phyloP scores from a whole-genome alignment of 2,888 invertebrate species.

The Drosophila ustulata region DNA sequence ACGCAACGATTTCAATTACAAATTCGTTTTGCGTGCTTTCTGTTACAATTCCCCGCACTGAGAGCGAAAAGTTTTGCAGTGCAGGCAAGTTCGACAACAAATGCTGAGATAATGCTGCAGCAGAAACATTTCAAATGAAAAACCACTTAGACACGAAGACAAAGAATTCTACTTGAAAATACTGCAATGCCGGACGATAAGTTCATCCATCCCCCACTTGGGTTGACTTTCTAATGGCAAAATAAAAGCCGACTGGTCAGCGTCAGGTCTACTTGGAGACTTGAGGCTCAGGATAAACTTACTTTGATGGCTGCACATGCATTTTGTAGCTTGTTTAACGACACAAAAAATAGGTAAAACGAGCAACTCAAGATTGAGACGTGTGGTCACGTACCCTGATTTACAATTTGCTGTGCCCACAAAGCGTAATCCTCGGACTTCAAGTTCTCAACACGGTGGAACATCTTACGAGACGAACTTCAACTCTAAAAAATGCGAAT shows the following conservation, averaged over 20 bases:
- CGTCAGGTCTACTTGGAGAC: not conserved
- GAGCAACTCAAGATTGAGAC: constrained; percentile 39
- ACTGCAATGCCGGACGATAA: constrained; percentile 31
- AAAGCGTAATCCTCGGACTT: constrained; percentile 19
- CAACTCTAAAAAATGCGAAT: not conserved
- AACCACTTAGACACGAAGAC: constrained; percentile 70
- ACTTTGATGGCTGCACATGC: constrained; percentile 66
- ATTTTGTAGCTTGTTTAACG: constrained; percentile 72
- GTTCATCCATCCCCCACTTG: constrained; percentile 16
- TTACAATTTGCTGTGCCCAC: constrained; percentile 67
- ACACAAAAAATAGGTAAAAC: constrained; percentile 58
- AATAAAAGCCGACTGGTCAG: constrained; percentile 38
- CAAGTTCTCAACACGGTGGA: constrained; percentile 3
- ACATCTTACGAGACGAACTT: not conserved
- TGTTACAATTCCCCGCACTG: constrained; percentile 30
- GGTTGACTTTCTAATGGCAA: constrained; percentile 49
- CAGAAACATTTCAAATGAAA: constrained; percentile 63
- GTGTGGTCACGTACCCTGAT: constrained; percentile 61
- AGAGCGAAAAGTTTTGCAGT: constrained; percentile 35
- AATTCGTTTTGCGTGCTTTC: constrained; percentile 38
- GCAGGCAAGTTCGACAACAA: constrained; percentile 27
- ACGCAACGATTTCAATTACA: constrained; percentile 58
- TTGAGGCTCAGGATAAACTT: constrained; percentile 39
- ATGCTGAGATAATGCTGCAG: constrained; percentile 26
- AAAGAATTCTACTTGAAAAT: constrained; percentile 58